Percentiles rank a stretch among this genome's conserved stretches.
Conservation (phyloP, 1,140 invertebrate species). For the Arctopsyche grandis region DNA sequence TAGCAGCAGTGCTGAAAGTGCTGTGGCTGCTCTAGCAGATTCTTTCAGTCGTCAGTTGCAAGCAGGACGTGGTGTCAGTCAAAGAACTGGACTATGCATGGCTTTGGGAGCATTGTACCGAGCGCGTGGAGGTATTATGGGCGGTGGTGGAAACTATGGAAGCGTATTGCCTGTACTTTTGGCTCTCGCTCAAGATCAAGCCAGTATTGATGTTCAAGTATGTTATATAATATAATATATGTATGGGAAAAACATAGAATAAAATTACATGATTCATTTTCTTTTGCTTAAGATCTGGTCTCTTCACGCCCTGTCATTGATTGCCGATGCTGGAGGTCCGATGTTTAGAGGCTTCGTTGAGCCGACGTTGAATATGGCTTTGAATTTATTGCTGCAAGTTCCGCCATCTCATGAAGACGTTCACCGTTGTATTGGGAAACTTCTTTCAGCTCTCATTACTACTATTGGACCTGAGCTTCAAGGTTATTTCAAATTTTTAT, state of each 20-base stretch:
- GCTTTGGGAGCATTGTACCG: conserved; percentile 72
- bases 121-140: conserved; percentile 59
- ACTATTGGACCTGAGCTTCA: conserved; percentile 97
- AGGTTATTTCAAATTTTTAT: conserved; percentile 65
- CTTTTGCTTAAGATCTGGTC: conserved; percentile 86
- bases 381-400: conserved; percentile 90
- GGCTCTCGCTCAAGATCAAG: conserved; percentile 92
- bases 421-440: conserved; percentile 93
- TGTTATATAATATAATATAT: too few species aligned
- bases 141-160: conserved; percentile 55
- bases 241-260: too few species aligned
- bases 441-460: conserved; percentile 94
- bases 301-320: conserved; percentile 92
- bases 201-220: conserved; percentile 90
- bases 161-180: conserved; percentile 84
- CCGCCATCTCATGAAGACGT: conserved; percentile 92
- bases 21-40: conserved; percentile 45
- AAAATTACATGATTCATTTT: background rate
- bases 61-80: conserved; percentile 47
- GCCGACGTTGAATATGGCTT: conserved; percentile 86
- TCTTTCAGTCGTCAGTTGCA: conserved; percentile 49
- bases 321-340: conserved; percentile 97
- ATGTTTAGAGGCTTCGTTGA: conserved; percentile 99
- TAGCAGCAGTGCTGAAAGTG: conserved; percentile 57
- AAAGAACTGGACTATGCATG: conserved; percentile 86